A percentile compares a stretch with the other conserved stretches of the same genome.
These are phyloP conservation scores for Acropora yongei DNA, from an alignment of 64 coral and sea anemone genomes.

Conservation along the genomic window DNA sequence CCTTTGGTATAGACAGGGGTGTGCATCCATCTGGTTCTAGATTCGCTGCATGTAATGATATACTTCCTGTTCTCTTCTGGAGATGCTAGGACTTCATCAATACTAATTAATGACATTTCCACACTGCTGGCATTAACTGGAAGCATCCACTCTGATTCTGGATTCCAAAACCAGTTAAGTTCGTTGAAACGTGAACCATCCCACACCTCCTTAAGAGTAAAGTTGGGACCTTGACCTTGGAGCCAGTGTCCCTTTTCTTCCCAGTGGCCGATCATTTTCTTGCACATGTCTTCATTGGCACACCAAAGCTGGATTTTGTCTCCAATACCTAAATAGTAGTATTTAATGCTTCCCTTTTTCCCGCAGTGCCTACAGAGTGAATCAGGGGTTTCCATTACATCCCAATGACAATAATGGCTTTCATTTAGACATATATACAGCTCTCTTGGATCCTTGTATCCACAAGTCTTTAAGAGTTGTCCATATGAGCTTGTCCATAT, in stretches of 20 bases:
- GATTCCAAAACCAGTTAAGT: constrained; percentile 31
- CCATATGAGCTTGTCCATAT: not conserved
- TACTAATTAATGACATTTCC: not conserved
- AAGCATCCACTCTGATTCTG: constrained; percentile 21
- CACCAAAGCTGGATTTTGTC: constrained; percentile 30
- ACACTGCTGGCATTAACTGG: not conserved
- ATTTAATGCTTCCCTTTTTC: constrained; percentile 40
- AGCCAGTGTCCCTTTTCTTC: constrained; percentile 22
- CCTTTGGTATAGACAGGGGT: constrained; percentile 3
- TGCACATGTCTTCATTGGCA: not conserved
- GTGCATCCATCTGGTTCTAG: constrained; percentile 6
- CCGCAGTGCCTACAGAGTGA: constrained; percentile 24
- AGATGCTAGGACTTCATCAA: not conserved
- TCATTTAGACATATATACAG: constrained; percentile 41
- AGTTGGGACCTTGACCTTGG: not conserved
- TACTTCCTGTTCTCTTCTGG: not conserved
- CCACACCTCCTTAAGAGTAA: not conserved
- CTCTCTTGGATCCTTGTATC: constrained; percentile 34
- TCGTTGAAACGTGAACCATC: constrained; percentile 7
- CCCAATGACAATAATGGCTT: constrained; percentile 24
- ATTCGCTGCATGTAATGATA: not conserved
- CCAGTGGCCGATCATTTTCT: constrained; percentile 42
- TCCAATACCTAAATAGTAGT: constrained; percentile 18
- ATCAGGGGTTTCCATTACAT: constrained; percentile 24
- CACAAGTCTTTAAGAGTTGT: constrained; percentile 14